phyloP scores from a whole-genome alignment of 2,113 vertebrate species.

The Rana temporaria region DNA sequence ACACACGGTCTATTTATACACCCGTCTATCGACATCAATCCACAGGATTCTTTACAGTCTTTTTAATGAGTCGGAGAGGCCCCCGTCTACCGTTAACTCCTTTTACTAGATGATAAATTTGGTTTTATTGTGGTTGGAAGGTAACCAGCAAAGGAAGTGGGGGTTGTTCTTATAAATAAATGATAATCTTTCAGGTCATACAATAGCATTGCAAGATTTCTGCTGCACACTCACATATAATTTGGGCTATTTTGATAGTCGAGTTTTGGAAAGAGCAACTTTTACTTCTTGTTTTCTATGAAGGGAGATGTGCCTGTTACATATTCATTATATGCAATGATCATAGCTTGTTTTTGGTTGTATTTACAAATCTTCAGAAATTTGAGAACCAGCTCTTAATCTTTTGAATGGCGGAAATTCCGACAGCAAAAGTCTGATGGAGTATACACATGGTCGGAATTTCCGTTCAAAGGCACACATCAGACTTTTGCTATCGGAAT shows the following conservation, averaged over 20 bases:
- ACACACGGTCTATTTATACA: constrained; percentile 15
- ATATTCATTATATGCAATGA: background rate
- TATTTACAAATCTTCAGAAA: too few species aligned
- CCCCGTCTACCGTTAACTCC: constrained; percentile 26
- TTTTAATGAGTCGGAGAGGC: constrained; percentile 20
- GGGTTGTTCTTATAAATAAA: constrained; percentile 19
- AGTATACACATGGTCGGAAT: too few species aligned
- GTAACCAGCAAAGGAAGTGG: constrained; percentile 33
- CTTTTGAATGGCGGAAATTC: too few species aligned
- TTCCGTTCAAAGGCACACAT: too few species aligned
- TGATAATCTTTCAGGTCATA: constrained; percentile 17
- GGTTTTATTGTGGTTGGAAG: constrained; percentile 38
- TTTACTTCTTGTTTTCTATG: background rate
- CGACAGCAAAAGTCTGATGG: too few species aligned
- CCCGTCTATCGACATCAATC: background rate
- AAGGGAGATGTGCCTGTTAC: background rate
- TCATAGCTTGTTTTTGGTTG: too few species aligned
- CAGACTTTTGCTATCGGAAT: too few species aligned
- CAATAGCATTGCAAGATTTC: constrained; percentile 18
- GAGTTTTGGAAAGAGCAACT: background rate
- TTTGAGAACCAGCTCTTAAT: too few species aligned
- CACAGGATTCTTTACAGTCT: background rate
- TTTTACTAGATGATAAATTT: constrained; percentile 31
- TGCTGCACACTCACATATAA: background rate
- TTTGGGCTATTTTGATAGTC: constrained; percentile 1